phyloP scores from a whole-genome alignment of 1,140 invertebrate genomes.

The Lucilia cuprina region DNA sequence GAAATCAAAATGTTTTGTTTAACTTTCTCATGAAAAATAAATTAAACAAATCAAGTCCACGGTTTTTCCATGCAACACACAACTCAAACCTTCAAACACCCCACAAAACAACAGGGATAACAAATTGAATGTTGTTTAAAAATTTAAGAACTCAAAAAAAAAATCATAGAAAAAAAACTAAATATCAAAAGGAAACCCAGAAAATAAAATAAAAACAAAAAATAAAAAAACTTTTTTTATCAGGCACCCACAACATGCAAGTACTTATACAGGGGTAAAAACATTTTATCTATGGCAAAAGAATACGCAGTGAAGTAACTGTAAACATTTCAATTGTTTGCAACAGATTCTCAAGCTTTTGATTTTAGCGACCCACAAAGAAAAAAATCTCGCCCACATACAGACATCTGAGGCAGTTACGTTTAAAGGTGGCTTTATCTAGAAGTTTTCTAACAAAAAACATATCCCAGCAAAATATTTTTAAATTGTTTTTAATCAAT shows the following conservation, averaged over 20 bases:
- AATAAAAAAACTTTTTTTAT: neutral
- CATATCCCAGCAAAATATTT: too few relatives aligned
- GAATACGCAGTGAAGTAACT: too few relatives aligned
- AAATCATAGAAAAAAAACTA: neutral
- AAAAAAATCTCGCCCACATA: too few relatives aligned
- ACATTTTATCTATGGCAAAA: too few relatives aligned
- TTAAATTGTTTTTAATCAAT: too few relatives aligned
- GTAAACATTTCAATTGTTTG: neutral
- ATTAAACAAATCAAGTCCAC: neutral
- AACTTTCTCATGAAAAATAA: conserved; percentile 3
- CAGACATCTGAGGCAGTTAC: too few relatives aligned
- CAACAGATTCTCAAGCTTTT: neutral
- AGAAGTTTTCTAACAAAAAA: too few relatives aligned
- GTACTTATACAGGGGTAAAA: too few relatives aligned
- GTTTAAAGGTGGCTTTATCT: too few relatives aligned
- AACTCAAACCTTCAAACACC: neutral
- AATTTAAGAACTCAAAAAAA: neutral
- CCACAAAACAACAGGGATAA: too few relatives aligned
- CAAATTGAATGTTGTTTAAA: neutral
- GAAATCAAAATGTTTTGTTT: neutral
- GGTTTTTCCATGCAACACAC: neutral
- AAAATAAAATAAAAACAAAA: neutral
- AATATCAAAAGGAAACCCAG: neutral
- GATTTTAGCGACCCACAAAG: neutral
- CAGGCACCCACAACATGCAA: too few relatives aligned